Percentiles rank a stretch among this genome's conserved stretches.
These are phyloP conservation scores for Theristicus caerulescens DNA, from an alignment of 2,113 vertebrate genomes.

Conservation along the genomic window DNA sequence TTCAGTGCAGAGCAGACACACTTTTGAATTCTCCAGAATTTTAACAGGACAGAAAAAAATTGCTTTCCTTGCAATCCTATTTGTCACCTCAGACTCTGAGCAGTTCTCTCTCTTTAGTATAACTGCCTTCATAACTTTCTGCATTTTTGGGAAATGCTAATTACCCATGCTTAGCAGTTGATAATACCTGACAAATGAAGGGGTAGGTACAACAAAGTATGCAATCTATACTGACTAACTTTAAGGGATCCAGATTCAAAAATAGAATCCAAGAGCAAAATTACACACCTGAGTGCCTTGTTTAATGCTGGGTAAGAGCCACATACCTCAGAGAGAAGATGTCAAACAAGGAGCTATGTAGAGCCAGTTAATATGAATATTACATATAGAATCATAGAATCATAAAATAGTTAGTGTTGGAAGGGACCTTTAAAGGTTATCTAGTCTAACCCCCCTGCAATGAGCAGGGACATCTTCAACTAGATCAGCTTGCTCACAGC, in stretches of 20 bases:
- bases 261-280: background rate
- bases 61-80: background rate
- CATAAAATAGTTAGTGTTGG: too few relatives aligned
- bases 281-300: background rate
- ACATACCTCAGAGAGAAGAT: background rate
- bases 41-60: background rate
- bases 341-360: background rate
- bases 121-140: background rate
- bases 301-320: background rate
- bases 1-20: background rate
- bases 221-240: background rate
- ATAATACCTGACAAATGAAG: background rate
- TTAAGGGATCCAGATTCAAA: background rate
- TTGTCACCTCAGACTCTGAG: background rate
- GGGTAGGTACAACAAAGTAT: background rate
- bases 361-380: background rate
- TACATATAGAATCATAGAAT: too few relatives aligned
- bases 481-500: too few relatives aligned
- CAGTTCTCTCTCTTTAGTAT: background rate
- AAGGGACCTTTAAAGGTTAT: too few relatives aligned
- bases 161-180: background rate
- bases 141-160: background rate
- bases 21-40: background rate
- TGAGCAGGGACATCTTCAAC: too few relatives aligned
- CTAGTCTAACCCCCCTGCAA: too few relatives aligned